Conservation (phyloP, 2,113 vertebrate genomes). For the Accipiter cooperii region DNA sequence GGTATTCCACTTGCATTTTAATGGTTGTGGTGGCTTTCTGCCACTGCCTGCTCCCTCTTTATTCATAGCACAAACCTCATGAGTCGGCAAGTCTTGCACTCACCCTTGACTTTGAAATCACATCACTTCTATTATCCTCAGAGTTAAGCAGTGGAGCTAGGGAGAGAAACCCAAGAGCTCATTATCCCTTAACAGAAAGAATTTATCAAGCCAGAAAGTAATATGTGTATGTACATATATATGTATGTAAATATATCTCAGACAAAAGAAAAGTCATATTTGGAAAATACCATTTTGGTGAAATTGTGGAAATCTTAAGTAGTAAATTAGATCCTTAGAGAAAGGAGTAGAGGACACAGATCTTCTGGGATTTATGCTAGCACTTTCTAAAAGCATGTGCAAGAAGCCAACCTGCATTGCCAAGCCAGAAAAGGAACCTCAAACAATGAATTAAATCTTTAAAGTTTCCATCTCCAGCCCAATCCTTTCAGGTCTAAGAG, state of each 20-base stretch:
- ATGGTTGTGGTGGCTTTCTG: constrained; percentile 9
- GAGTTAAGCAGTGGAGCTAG: background rate
- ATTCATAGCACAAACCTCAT: background rate
- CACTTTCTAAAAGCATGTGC: background rate
- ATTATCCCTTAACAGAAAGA: background rate
- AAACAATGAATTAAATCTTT: background rate
- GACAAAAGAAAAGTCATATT: background rate
- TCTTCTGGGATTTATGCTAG: background rate
- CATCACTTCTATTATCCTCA: background rate
- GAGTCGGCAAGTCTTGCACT: background rate
- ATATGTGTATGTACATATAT: background rate
- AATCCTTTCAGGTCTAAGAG: background rate
- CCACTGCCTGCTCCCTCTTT: background rate
- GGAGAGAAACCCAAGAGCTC: background rate
- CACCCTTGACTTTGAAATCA: background rate
- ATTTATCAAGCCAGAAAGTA: background rate
- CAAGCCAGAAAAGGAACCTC: background rate
- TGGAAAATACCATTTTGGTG: background rate
- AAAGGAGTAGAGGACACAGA: background rate
- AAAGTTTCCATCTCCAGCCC: background rate
- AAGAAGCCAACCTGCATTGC: background rate
- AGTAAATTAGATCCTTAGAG: background rate
- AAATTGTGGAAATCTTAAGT: background rate
- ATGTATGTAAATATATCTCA: background rate
- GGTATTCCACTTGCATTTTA: constrained; percentile 35